Evolutionary conservation across 2,113 vertebrate genomes (phyloP), one percentile per base, ranked within the genome.

Genomic region (Hiodon alosoides): DNA sequence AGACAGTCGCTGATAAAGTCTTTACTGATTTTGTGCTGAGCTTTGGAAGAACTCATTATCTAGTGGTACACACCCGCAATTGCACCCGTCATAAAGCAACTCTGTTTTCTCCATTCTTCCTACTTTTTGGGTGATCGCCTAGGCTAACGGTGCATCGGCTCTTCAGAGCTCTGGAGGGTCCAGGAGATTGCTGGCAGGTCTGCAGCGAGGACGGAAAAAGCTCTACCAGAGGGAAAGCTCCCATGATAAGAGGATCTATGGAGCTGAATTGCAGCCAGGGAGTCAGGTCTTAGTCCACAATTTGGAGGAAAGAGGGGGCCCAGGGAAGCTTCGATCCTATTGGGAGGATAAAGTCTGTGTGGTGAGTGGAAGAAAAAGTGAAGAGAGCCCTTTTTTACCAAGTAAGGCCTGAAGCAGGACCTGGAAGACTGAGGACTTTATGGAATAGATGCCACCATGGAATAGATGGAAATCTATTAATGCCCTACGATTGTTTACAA

Each of bases 41-140:
- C 2, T 67, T 67, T 75, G 73, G 73, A 75, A 73, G 16, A 10
- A 4, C 11, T 70, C 17, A 3, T 10, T 76, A 7, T 4, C 53
- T 1, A 57, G 73, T 76, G 3, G 54, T 76, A 1, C 68, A 76
- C 73, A 69, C 75, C 4, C 73, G 58, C 7, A 76, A 76, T 50
- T 76, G 75, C 6, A 76, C 55, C 31, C 7, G 58, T 16, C 52
- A 11, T 60, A 59, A 74, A 3, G 54, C 59, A 4, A 74, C 11
- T 9, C 59, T 13, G 14, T 74, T 70, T 47, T 74, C 59, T 2
- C 68, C 68, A 1, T 62, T 48, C 11, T 60, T 48, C 10, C 57
- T 72, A 11, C 16, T 76, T 13, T 73, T 69, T 76, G 74, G 67
- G 2, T 6, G 6, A 4, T 14, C 11, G 3, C 67, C 67, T 5